These are phyloP conservation scores for Fistularia commersonii DNA, from an alignment of 2,797 vertebrate genomes.

Conservation along the genomic window DNA sequence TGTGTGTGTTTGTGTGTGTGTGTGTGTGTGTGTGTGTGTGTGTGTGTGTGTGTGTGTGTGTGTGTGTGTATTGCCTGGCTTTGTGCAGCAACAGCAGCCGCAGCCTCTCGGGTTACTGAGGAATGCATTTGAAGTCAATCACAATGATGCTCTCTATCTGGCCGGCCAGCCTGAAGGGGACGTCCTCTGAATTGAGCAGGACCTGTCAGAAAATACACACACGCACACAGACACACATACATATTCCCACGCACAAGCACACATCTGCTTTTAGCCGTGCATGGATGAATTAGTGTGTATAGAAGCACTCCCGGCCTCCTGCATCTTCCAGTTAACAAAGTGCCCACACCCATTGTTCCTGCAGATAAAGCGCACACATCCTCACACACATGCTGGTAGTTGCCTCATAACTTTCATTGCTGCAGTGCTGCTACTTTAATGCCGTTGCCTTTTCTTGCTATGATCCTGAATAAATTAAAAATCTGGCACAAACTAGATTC, in stretches of 20 bases:
- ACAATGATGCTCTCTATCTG: slow-evolving; percentile 60
- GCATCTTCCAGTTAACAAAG: slow-evolving; percentile 30
- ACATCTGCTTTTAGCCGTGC: slow-evolving; percentile 5
- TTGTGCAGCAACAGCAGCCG: slow-evolving; percentile 28
- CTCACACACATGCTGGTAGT: slow-evolving; percentile 9
- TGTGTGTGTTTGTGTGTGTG: not conserved
- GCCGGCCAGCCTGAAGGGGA: slow-evolving; percentile 38
- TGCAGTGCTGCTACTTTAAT: slow-evolving; percentile 8
- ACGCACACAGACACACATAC: no score
- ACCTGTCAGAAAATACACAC: slow-evolving; percentile 24
- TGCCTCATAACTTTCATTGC: slow-evolving; percentile 4
- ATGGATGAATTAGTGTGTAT: slow-evolving; percentile 19
- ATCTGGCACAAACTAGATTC: slow-evolving; percentile 19
- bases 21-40: slow-evolving; percentile 13
- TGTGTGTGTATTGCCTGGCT: slow-evolving; percentile 17
- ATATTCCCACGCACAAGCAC: slow-evolving; percentile 3
- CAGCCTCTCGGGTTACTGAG: slow-evolving; percentile 57
- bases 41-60: slow-evolving; percentile 2
- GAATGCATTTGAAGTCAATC: slow-evolving; percentile 69
- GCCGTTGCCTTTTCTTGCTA: slow-evolving; percentile 1
- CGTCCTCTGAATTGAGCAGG: slow-evolving; percentile 24
- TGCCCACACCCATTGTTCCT: slow-evolving; percentile 27
- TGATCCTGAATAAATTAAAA: slow-evolving; percentile 22
- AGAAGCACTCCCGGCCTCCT: slow-evolving; percentile 37
- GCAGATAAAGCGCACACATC: slow-evolving; percentile 15